Percentiles rank a stretch among this genome's conserved stretches.
Conservation (phyloP, 2,797 vertebrate species). For the Esox masquinongy region DNA sequence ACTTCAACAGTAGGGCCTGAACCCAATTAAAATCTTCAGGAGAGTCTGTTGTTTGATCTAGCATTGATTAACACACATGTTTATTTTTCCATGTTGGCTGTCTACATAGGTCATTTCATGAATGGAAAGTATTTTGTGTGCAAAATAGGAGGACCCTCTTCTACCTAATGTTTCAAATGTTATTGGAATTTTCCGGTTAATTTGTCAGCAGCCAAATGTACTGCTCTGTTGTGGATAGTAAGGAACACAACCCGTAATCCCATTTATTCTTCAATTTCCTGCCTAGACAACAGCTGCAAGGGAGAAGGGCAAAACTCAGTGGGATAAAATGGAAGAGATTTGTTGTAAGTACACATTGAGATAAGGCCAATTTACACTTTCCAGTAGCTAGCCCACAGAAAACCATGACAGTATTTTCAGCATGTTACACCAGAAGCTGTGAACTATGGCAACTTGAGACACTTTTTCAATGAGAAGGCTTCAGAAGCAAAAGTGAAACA, state of each 20-base stretch:
- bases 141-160: no score
- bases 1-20: no score
- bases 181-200: no score
- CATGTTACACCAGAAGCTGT: background rate
- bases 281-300: background rate
- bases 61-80: no score
- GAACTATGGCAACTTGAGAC: background rate
- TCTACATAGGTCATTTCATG: no score
- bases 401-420: background rate
- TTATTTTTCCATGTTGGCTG: no score
- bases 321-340: background rate
- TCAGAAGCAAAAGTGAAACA: background rate
- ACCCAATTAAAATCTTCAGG: no score
- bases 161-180: no score
- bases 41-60: no score
- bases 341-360: background rate
- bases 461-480: background rate
- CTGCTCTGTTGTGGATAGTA: background rate
- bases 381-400: background rate
- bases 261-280: constrained; percentile 6
- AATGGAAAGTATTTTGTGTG: no score
- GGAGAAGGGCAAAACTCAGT: background rate
- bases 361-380: background rate
- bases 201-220: no score
- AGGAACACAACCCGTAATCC: background rate